Conservation (phyloP, 2,888 invertebrate genomes). For the Rotaria socialis region DNA sequence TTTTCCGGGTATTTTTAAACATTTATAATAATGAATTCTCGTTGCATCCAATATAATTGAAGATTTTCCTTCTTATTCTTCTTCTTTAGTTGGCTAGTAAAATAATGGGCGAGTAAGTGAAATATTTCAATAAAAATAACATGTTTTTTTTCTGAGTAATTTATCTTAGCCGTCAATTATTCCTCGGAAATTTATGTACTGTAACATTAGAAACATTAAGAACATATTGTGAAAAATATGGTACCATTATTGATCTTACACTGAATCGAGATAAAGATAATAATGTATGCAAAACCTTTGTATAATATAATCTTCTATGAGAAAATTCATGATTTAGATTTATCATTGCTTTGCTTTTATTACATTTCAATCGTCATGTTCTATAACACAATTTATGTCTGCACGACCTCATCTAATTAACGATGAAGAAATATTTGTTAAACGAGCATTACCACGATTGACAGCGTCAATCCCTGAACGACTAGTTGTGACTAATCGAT, state of each 20-base stretch:
- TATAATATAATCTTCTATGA: background rate
- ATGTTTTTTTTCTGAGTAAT: background rate
- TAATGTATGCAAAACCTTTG: background rate
- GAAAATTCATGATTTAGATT: background rate
- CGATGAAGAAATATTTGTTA: background rate
- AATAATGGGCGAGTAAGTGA: background rate
- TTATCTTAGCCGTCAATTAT: background rate
- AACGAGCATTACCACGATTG: background rate
- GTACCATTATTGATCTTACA: background rate
- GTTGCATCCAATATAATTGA: no score
- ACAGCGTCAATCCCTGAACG: background rate
- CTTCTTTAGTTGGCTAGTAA: no score
- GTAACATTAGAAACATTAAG: background rate
- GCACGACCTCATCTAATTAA: background rate
- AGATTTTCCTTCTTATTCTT: no score
- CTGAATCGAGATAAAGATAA: background rate
- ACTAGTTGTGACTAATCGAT: background rate
- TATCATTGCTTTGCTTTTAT: background rate
- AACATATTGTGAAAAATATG: conserved; percentile 10
- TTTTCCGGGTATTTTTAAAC: background rate
- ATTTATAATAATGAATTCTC: no score
- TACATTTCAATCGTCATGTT: background rate
- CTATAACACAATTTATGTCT: background rate
- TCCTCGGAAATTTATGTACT: background rate
- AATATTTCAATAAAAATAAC: background rate